Conservation (phyloP, 1,140 invertebrate genomes). For the Aphelenchoides fujianensis region DNA sequence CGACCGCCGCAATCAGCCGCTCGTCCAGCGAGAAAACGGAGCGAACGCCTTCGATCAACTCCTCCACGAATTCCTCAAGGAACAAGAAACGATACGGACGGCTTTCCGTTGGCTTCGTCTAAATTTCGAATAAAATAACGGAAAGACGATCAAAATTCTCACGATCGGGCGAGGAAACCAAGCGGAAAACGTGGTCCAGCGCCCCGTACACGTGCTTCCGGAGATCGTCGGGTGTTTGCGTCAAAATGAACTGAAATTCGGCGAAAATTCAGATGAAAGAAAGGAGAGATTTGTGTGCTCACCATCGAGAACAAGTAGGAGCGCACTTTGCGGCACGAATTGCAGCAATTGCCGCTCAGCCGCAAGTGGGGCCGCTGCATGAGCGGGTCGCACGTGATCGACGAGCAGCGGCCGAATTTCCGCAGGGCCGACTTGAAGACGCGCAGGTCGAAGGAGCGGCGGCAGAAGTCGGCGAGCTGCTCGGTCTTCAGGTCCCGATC, state of each 20-base stretch:
- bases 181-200: not conserved
- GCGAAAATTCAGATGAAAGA: conserved; percentile 2
- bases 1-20: not conserved
- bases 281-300: not conserved
- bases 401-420: not conserved
- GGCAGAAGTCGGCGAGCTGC: no score
- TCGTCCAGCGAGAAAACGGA: not conserved
- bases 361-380: no score
- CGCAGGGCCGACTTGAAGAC: not conserved
- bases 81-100: not conserved
- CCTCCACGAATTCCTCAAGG: not conserved
- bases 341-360: not conserved
- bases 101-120: not conserved
- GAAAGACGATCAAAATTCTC: no score
- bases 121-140: not conserved
- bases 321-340: not conserved
- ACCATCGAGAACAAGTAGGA: not conserved
- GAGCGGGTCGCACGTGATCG: not conserved
- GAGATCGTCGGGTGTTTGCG: not conserved
- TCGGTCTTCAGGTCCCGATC: no score
- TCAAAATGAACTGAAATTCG: conserved; percentile 2
- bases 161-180: no score
- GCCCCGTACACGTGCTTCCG: not conserved
- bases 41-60: not conserved
- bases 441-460: not conserved